Evolutionary conservation across 2,888 invertebrate species (phyloP).

Genomic region (Hirtodrosophila duncani): DNA sequence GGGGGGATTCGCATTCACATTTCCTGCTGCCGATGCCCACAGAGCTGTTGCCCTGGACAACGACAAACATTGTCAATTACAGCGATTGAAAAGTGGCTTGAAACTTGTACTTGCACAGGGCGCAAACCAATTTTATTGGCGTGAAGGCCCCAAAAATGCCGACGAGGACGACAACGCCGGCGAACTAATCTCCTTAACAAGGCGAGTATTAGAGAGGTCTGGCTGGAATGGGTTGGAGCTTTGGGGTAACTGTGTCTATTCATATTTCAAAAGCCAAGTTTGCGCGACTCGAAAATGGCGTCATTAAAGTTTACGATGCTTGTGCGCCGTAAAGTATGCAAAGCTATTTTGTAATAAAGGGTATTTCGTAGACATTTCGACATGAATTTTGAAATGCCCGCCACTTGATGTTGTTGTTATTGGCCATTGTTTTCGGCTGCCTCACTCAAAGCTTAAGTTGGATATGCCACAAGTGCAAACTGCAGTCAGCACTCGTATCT

Average conservation of each 20-base stretch:
- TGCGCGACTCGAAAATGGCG: conserved; percentile 66
- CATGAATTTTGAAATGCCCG: conserved; percentile 48
- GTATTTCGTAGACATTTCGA: conserved; percentile 60
- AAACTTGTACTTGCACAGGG: conserved; percentile 41
- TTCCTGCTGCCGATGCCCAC: too few species aligned
- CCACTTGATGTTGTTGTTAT: conserved; percentile 38
- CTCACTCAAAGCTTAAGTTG: neutral
- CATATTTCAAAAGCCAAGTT: conserved; percentile 73
- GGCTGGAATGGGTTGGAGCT: neutral
- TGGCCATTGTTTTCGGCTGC: conserved; percentile 44
- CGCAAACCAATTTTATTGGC: conserved; percentile 71
- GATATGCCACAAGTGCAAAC: conserved; percentile 31
- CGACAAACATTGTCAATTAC: conserved; percentile 63
- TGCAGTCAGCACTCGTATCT: conserved; percentile 27
- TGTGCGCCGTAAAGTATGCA: conserved; percentile 61
- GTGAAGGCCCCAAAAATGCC: conserved; percentile 17
- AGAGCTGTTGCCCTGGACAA: conserved; percentile 46
- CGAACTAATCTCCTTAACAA: conserved; percentile 72
- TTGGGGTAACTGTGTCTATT: conserved; percentile 40
- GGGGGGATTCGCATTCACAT: neutral
- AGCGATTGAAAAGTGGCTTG: conserved; percentile 70
- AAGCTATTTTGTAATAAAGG: conserved; percentile 70
- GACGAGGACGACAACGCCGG: conserved; percentile 26
- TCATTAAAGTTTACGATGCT: conserved; percentile 72
- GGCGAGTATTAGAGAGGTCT: conserved; percentile 50